Conservation (phyloP, 2,888 invertebrate species). For the Galeopsomyia nigrocyanea region DNA sequence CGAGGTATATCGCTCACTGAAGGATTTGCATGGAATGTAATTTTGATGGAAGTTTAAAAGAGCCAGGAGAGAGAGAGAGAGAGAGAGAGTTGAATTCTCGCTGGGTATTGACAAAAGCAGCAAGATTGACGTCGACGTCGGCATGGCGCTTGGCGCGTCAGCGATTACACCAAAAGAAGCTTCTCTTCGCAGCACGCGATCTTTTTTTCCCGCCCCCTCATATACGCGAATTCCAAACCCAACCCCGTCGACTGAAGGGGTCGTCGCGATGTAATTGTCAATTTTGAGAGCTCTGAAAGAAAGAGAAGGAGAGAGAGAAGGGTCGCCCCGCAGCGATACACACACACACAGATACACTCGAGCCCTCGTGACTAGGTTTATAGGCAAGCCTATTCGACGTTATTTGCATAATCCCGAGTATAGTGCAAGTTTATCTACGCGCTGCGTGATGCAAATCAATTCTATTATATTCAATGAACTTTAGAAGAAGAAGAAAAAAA, state of each 20-base stretch:
- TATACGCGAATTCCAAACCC: constrained; percentile 15
- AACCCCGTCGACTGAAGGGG: background rate
- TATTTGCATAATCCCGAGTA: constrained; percentile 30
- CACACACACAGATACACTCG: background rate
- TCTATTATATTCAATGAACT: too few relatives aligned
- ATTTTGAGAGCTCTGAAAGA: constrained; percentile 19
- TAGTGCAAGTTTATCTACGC: constrained; percentile 31
- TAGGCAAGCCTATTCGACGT: too few relatives aligned
- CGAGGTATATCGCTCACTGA: too few relatives aligned
- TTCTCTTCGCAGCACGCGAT: background rate
- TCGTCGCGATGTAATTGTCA: constrained; percentile 34
- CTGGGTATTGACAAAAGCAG: constrained; percentile 7
- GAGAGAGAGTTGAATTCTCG: background rate
- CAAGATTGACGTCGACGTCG: constrained; percentile 24
- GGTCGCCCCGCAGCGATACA: constrained; percentile 7
- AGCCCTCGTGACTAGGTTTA: too few relatives aligned
- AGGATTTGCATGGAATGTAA: background rate
- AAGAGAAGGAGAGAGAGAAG: background rate
- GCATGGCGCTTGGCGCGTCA: background rate
- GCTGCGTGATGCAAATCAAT: background rate
- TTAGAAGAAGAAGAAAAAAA: too few relatives aligned
- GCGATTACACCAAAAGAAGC: constrained; percentile 29
- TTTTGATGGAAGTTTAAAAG: constrained; percentile 18
- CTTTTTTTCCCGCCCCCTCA: background rate
- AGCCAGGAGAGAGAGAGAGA: too few relatives aligned